Conservation (phyloP, 2,113 vertebrate species). For the Anser brachyrhynchus region DNA sequence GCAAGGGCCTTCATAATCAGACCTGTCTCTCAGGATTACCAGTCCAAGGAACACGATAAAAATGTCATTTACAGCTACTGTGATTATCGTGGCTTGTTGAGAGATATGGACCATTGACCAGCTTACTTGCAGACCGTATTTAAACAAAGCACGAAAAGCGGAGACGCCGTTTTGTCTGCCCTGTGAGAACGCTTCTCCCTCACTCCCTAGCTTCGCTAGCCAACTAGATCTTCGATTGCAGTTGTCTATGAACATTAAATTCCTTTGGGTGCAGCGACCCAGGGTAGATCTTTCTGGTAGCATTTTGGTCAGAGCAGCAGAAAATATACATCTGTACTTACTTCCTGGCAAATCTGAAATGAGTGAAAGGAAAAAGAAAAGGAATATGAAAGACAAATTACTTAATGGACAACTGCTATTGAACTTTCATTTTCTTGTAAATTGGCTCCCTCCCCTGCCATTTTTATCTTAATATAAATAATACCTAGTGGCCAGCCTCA, state of each 20-base stretch:
- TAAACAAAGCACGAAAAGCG: neutral
- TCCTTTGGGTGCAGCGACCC: neutral
- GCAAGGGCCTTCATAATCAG: neutral
- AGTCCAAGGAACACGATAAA: neutral
- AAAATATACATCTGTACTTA: neutral
- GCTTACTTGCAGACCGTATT: neutral
- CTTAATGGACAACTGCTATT: neutral
- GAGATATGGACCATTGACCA: neutral
- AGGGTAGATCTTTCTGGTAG: neutral
- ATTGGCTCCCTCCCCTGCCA: neutral
- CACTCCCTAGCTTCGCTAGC: neutral
- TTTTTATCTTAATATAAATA: neutral
- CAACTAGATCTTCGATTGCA: neutral
- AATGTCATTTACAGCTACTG: neutral
- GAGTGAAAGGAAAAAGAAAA: neutral
- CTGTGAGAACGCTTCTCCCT: neutral
- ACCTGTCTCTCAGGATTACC: neutral
- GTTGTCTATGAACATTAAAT: neutral
- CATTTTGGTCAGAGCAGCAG: neutral
- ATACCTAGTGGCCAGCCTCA: neutral
- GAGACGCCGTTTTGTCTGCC: neutral
- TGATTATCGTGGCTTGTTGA: neutral
- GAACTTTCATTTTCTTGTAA: neutral
- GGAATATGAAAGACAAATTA: neutral
- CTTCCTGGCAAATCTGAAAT: neutral